Evolutionary conservation across 2,113 vertebrate genomes (phyloP).

Genomic region (Myrmecophaga tridactyla): DNA sequence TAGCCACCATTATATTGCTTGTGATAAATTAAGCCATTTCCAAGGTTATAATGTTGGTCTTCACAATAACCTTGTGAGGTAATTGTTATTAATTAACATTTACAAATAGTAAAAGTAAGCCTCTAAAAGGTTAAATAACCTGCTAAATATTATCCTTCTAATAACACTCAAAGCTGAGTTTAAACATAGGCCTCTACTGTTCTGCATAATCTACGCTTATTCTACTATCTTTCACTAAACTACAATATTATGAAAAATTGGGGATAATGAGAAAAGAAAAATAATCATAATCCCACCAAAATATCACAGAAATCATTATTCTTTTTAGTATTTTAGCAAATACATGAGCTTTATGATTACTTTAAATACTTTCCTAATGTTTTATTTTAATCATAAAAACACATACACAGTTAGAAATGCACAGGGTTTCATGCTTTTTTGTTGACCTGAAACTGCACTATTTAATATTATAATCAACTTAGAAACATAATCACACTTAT

Average conservation of each 20-base stretch:
- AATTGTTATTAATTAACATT: background rate
- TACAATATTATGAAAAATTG: background rate
- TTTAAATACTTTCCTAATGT: slow-evolving; percentile 24
- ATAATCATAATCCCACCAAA: background rate
- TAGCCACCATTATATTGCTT: background rate
- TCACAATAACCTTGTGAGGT: background rate
- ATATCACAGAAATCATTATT: background rate
- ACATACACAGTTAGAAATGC: slow-evolving; percentile 8
- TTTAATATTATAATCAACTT: slow-evolving; percentile 38
- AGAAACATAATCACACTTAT: slow-evolving; percentile 12
- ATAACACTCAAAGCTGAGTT: background rate
- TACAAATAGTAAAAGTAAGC: background rate
- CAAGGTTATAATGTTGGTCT: background rate
- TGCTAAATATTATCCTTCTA: background rate
- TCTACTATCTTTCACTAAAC: background rate
- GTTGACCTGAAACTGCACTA: slow-evolving; percentile 31
- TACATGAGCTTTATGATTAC: background rate
- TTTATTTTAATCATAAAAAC: slow-evolving; percentile 45
- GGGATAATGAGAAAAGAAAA: background rate
- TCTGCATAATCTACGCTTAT: background rate
- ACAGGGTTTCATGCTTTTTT: background rate
- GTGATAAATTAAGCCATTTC: background rate
- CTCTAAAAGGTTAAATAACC: background rate
- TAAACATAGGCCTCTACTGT: background rate
- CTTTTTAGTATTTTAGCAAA: background rate